These are phyloP conservation scores for Sarcophaga subvicina DNA, from an alignment of 2,888 invertebrate species.

Conservation along the genomic window DNA sequence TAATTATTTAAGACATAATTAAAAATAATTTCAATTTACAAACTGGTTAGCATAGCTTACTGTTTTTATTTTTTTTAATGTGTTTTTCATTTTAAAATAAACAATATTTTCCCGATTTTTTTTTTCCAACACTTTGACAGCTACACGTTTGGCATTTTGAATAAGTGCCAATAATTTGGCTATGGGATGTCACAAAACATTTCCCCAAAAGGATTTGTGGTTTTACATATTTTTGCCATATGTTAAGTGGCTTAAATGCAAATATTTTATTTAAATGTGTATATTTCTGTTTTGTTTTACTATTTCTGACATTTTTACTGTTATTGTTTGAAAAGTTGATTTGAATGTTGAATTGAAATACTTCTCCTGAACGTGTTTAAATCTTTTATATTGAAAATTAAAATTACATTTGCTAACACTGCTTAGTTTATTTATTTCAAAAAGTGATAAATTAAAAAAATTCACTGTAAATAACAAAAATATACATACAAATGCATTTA, in stretches of 20 bases:
- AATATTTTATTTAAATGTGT: neutral
- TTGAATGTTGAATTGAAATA: too few relatives aligned
- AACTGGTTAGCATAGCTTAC: neutral
- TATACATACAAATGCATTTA: neutral
- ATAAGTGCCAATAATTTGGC: slow-evolving; percentile 47
- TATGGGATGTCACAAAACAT: slow-evolving; percentile 26
- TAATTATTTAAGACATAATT: too few relatives aligned
- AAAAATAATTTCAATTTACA: too few relatives aligned
- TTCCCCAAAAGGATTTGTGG: slow-evolving; percentile 33
- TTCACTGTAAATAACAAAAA: too few relatives aligned
- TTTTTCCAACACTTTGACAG: neutral
- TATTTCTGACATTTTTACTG: too few relatives aligned
- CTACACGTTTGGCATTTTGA: slow-evolving; percentile 15
- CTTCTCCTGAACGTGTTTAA: too few relatives aligned
- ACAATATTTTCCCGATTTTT: neutral
- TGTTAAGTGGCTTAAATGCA: slow-evolving; percentile 9
- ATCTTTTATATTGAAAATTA: too few relatives aligned
- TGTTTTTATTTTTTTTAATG: neutral
- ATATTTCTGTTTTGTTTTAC: neutral
- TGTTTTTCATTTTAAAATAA: neutral
- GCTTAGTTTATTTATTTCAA: too few relatives aligned
- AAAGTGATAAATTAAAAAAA: too few relatives aligned
- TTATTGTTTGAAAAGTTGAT: too few relatives aligned
- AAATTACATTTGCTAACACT: too few relatives aligned
- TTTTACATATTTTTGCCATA: slow-evolving; percentile 16